phyloP scores from a whole-genome alignment of 2,797 vertebrate genomes.

The Myiotriccus ornatus region DNA sequence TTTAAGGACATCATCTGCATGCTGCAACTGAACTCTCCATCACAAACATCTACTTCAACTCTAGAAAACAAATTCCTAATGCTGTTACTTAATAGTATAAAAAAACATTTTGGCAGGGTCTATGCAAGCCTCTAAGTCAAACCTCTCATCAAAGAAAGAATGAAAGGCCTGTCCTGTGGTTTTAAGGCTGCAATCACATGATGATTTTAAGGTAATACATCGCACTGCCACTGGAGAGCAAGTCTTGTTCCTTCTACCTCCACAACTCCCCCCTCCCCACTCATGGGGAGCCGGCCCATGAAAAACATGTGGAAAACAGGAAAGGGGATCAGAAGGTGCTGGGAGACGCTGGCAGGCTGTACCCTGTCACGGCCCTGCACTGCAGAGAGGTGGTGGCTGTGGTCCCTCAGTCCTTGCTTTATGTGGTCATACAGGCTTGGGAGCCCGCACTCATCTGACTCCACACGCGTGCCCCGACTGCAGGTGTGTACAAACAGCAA shows the following conservation, averaged over 20 bases:
- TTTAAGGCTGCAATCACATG: not conserved
- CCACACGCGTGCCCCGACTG: rapidly evolving
- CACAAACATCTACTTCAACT: not conserved
- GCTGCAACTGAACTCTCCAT: not conserved
- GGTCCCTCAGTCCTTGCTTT: not conserved
- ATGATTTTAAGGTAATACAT: not conserved
- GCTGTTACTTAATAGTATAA: not conserved
- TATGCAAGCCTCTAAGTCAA: not conserved
- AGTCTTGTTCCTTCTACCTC: not conserved
- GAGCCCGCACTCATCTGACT: not conserved
- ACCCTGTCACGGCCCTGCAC: rapidly evolving
- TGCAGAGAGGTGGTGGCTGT: not conserved
- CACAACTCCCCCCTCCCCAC: rapidly evolving
- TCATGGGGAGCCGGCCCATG: not conserved
- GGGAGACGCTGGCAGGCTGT: not conserved
- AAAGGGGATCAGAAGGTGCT: not conserved
- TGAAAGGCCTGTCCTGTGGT: not conserved
- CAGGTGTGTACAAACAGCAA: not conserved
- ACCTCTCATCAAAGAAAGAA: not conserved
- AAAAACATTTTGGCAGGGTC: not conserved
- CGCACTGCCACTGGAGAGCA: rapidly evolving
- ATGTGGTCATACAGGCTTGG: rapidly evolving
- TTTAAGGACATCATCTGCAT: not conserved
- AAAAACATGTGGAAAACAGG: rapidly evolving
- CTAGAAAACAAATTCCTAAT: not conserved